Evolutionary conservation across 1,140 invertebrate species (phyloP), one percentile per base, ranked within the genome.

Genomic region (Trichoplusia ni): DNA sequence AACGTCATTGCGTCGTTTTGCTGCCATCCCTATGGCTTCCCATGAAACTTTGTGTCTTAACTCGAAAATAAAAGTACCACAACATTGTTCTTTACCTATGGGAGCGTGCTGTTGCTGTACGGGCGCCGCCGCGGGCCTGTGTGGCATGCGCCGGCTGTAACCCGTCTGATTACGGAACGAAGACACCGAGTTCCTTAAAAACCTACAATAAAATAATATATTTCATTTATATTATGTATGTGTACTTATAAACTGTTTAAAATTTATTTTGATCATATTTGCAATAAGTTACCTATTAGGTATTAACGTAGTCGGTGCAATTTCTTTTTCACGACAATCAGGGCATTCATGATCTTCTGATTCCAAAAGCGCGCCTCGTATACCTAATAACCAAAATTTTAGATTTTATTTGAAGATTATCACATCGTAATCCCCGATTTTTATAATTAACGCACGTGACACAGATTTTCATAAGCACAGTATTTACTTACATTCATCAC

Each of bases 291-390:
- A 89, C 88, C 91, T 86, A 84, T 99, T 99, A 0, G 98, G 97
- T 68, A 99, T 98, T 8, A 99, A 91, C 2, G 96, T 97, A 51
- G 97, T 96, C 0, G 98, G 97, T 0, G 96, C 97, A 47, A 98
- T 95, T 79, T 97, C 97, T 75, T 95, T 96, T 83, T 98, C 96
- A 35, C 96, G 94, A 86, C 98, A 99, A 78, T 96, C 95, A 5
- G 98, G 98, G 90, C 98, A 99, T 80, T 98, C 95, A 70, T 98
- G 96, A 59, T 98, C 96, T 77, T 99, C 98, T 0, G 97, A 98
- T 79, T 99, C 98, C 35, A 98, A 80, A 11, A 99, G 89, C 51
- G 94, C 94, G 59, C 94, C 95, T 58, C 97, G 93, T 49, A 99
- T 96, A 93, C 96, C 96, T 97, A 23, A 71, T 75, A 46, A 49